These are phyloP conservation scores for Agrochola litura DNA, from an alignment of 2,888 invertebrate genomes.

Conservation along the genomic window DNA sequence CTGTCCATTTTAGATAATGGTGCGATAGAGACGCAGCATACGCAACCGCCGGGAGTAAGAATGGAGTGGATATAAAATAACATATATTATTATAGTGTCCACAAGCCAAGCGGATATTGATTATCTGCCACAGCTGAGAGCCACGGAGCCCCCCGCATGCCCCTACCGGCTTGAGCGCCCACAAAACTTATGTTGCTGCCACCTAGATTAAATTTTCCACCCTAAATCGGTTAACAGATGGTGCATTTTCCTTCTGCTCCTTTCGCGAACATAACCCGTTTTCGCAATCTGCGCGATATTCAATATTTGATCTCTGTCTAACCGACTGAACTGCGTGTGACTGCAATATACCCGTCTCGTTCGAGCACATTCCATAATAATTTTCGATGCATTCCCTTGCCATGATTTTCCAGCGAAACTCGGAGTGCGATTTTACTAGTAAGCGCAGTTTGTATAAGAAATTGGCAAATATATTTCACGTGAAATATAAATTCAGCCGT, in stretches of 20 bases:
- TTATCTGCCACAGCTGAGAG: constrained; percentile 91
- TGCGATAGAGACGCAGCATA: constrained; percentile 81
- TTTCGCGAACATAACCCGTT: constrained; percentile 76
- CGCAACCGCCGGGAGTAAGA: constrained; percentile 70
- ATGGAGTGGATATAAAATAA: constrained; percentile 85
- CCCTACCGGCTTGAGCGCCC: constrained; percentile 66
- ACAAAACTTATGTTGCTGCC: constrained; percentile 76
- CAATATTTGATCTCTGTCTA: constrained; percentile 91
- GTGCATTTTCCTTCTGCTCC: constrained; percentile 75
- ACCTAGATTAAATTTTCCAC: constrained; percentile 74
- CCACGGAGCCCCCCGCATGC: constrained; percentile 85
- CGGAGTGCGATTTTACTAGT: constrained; percentile 77
- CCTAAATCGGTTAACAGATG: constrained; percentile 73
- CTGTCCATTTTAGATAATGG: constrained; percentile 91
- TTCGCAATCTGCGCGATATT: constrained; percentile 79
- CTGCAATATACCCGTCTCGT: constrained; percentile 87
- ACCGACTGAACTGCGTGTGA: constrained; percentile 86
- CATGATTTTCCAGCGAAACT: constrained; percentile 88
- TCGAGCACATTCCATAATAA: constrained; percentile 89
- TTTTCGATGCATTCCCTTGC: constrained; percentile 90
- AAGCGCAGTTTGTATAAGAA: constrained; percentile 30
- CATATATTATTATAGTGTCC: constrained; percentile 91
- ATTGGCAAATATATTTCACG: constrained; percentile 2
- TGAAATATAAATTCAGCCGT: constrained; percentile 1
- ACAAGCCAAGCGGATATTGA: constrained; percentile 91